Conservation (phyloP, 2,113 vertebrate genomes). For the Anas platyrhynchos region DNA sequence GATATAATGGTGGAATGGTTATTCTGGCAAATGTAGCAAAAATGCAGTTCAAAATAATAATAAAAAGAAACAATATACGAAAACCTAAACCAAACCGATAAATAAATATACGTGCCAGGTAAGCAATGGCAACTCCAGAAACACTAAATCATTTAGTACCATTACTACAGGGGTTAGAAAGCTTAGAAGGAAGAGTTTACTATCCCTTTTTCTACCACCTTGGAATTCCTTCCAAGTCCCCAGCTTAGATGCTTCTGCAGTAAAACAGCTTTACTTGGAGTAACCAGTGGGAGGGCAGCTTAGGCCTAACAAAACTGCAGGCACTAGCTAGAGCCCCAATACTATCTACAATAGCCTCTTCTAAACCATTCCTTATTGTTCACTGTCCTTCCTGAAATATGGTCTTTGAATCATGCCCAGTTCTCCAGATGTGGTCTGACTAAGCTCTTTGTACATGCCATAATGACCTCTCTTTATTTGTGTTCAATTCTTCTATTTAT, state of each 20-base stretch:
- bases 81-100: not conserved
- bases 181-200: not conserved
- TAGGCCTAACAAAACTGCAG: not conserved
- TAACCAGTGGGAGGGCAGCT: not conserved
- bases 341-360: slow-evolving; percentile 27
- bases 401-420: slow-evolving; percentile 58
- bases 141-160: not conserved
- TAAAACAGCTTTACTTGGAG: not conserved
- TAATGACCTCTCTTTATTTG: slow-evolving; percentile 48
- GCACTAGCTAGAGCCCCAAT: not conserved
- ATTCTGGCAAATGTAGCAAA: not conserved
- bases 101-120: not conserved
- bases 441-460: slow-evolving; percentile 62
- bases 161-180: not conserved
- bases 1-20: not conserved
- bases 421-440: slow-evolving; percentile 64
- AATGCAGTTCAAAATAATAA: not conserved
- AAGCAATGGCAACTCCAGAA: not conserved
- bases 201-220: not conserved
- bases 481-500: slow-evolving; percentile 63
- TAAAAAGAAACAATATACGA: not conserved
- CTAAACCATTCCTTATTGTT: slow-evolving; percentile 44
- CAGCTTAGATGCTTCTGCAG: not conserved
- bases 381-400: slow-evolving; percentile 65
- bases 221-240: not conserved